A percentile compares a stretch with the other conserved stretches of the same genome.
Evolutionary conservation across 2,113 vertebrate species (phyloP).

Genomic region (Chunga burmeisteri): DNA sequence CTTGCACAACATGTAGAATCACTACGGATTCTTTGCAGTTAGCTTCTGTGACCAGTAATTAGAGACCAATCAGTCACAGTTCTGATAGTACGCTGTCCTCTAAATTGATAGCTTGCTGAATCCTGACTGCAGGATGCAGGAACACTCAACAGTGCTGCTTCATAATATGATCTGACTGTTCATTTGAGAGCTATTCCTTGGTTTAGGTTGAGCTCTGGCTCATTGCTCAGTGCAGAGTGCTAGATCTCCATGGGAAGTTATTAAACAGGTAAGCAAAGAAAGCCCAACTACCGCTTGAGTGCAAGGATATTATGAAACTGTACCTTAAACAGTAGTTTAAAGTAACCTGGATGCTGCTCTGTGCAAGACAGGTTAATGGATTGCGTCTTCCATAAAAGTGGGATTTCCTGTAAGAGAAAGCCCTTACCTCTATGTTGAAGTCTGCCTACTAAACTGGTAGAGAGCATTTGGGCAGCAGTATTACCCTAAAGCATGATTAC

Average conservation of each 20-base stretch:
- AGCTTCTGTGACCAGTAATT: neutral
- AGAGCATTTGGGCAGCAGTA: neutral
- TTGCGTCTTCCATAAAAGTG: neutral
- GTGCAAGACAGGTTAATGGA: neutral
- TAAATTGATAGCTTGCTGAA: neutral
- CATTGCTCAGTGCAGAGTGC: neutral
- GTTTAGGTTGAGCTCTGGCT: conserved; percentile 14
- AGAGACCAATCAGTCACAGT: neutral
- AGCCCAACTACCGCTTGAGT: neutral
- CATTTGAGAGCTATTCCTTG: neutral
- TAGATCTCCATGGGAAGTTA: neutral
- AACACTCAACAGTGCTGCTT: neutral
- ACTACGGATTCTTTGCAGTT: neutral
- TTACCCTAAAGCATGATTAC: neutral
- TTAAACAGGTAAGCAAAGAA: neutral
- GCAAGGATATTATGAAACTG: neutral
- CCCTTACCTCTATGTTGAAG: neutral
- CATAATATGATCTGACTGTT: neutral
- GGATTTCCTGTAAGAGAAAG: neutral
- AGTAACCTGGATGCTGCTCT: neutral
- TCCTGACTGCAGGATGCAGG: neutral
- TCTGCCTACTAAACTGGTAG: neutral
- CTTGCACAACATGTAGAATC: neutral
- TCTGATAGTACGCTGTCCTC: neutral
- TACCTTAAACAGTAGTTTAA: neutral